Evolutionary conservation across 2,113 vertebrate genomes (phyloP).

Genomic region (Spilogale gracilis): DNA sequence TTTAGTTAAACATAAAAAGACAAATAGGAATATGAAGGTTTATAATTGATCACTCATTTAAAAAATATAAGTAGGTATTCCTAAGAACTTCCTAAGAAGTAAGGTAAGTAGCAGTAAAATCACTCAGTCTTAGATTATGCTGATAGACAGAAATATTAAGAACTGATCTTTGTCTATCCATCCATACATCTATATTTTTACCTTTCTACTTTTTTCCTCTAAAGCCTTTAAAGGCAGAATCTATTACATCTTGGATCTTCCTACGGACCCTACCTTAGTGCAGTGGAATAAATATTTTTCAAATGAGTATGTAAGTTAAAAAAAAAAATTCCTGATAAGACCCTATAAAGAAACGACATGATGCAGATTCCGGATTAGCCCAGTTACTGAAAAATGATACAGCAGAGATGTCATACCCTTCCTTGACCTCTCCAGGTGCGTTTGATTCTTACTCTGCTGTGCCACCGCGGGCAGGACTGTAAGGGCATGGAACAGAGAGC

Average conservation of each 20-base stretch:
- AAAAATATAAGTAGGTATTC: background rate
- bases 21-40: background rate
- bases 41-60: background rate
- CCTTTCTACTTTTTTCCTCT: background rate
- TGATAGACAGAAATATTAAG: background rate
- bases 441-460: background rate
- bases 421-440: background rate
- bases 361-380: background rate
- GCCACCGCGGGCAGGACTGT: background rate
- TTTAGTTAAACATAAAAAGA: background rate
- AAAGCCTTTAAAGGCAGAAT: background rate
- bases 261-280: background rate
- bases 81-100: background rate
- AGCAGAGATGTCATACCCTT: background rate
- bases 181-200: background rate
- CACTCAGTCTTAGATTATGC: background rate
- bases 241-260: background rate
- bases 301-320: background rate
- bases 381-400: background rate
- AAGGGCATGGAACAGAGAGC: background rate
- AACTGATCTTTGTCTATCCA: background rate
- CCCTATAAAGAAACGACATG: background rate
- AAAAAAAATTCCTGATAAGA: background rate
- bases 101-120: background rate
- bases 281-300: background rate